Evolutionary conservation across 1,140 invertebrate species (phyloP).

Genomic region (Papilio helenus): DNA sequence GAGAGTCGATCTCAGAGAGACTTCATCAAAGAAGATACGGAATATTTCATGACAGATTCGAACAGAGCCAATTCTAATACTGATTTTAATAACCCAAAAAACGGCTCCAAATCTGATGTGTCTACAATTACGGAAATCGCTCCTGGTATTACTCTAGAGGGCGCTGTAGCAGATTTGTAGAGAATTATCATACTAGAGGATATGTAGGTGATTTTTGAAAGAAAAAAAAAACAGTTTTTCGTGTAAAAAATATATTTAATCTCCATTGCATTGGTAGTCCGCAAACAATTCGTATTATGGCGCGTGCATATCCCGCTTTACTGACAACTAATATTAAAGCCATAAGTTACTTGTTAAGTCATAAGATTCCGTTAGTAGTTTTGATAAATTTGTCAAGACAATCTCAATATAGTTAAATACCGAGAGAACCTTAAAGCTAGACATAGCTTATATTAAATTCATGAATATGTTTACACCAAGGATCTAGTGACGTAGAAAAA

Average conservation of each 20-base stretch:
- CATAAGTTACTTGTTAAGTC: constrained; percentile 70
- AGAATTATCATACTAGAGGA: neutral
- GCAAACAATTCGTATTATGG: constrained; percentile 66
- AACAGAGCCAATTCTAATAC: constrained; percentile 61
- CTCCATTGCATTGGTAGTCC: constrained; percentile 66
- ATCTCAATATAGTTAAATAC: constrained; percentile 75
- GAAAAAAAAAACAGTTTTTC: constrained; percentile 69
- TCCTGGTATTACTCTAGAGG: constrained; percentile 87
- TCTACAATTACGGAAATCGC: constrained; percentile 80
- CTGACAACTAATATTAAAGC: constrained; percentile 75
- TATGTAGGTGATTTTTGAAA: constrained; percentile 49
- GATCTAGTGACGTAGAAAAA: constrained; percentile 60
- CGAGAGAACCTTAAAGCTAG: constrained; percentile 55
- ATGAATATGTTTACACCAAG: constrained; percentile 41
- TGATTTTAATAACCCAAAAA: constrained; percentile 66
- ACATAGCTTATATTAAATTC: constrained; percentile 58
- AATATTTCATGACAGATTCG: constrained; percentile 58
- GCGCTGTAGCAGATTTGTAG: constrained; percentile 85
- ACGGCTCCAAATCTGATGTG: constrained; percentile 60
- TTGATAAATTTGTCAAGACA: constrained; percentile 55
- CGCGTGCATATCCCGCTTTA: constrained; percentile 37
- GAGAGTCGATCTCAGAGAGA: constrained; percentile 65
- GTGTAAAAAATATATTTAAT: constrained; percentile 81
- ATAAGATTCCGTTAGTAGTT: constrained; percentile 61
- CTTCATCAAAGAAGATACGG: constrained; percentile 60